These are phyloP conservation scores for Vulpes ferrilata DNA, from an alignment of 2,113 vertebrate genomes.

Conservation along the genomic window DNA sequence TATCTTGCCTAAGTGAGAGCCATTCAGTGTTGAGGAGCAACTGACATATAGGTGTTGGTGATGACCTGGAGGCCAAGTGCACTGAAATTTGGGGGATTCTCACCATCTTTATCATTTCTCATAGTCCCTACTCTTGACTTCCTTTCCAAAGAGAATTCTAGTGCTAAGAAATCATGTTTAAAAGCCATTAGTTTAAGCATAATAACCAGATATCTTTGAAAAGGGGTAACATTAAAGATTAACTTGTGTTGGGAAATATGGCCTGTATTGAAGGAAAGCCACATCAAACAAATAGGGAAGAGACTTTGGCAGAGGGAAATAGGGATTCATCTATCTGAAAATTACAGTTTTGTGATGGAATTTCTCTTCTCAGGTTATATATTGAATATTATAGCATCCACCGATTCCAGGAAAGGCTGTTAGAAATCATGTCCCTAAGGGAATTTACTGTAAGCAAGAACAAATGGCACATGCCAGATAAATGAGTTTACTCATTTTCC, in stretches of 20 bases:
- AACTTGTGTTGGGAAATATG: neutral
- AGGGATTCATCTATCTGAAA: neutral
- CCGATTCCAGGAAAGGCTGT: constrained; percentile 1
- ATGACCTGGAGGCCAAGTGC: neutral
- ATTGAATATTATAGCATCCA: neutral
- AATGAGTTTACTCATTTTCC: constrained; percentile 14
- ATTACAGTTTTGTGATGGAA: neutral
- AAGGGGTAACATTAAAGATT: neutral
- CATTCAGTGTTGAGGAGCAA: neutral
- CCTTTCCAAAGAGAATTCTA: neutral
- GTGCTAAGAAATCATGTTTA: neutral
- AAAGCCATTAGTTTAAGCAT: neutral
- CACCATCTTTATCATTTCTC: neutral
- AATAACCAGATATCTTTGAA: neutral
- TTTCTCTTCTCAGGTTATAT: neutral
- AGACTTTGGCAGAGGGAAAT: neutral
- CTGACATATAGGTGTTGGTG: neutral
- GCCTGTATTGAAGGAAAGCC: neutral
- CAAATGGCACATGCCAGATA: neutral
- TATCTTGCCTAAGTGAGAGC: neutral
- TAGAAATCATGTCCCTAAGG: constrained; percentile 15
- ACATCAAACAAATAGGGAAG: accelerated
- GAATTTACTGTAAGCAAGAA: constrained; percentile 18
- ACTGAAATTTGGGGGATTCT: neutral
- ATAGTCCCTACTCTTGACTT: neutral